These are phyloP conservation scores for Galerucella pusilla DNA, from an alignment of 2,888 invertebrate genomes.

Conservation along the genomic window DNA sequence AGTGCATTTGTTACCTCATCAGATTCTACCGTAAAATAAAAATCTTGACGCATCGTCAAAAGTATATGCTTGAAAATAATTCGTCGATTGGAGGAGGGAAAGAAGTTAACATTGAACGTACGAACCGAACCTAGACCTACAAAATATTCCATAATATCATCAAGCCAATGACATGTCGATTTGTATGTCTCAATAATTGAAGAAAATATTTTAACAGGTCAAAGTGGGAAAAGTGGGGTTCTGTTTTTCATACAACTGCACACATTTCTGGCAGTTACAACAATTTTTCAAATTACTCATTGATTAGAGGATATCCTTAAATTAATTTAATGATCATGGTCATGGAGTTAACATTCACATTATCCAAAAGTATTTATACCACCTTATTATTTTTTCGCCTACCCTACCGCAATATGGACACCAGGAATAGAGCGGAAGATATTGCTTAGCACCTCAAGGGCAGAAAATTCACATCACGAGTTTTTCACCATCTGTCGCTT, in stretches of 20 bases:
- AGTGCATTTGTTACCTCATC: constrained; percentile 37
- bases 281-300: too few relatives aligned
- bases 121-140: constrained; percentile 55
- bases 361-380: too few relatives aligned
- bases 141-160: constrained; percentile 44
- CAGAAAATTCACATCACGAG: too few relatives aligned
- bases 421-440: too few relatives aligned
- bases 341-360: too few relatives aligned
- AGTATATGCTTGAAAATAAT: constrained; percentile 41
- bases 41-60: constrained; percentile 42
- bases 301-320: too few relatives aligned
- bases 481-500: too few relatives aligned
- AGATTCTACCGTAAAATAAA: constrained; percentile 43
- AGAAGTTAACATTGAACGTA: constrained; percentile 58
- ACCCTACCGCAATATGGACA: too few relatives aligned
- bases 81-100: constrained; percentile 50
- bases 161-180: constrained; percentile 38
- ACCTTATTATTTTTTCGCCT: too few relatives aligned
- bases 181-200: not conserved
- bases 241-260: not conserved
- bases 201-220: constrained; percentile 6
- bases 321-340: too few relatives aligned
- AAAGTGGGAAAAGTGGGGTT: constrained; percentile 12
- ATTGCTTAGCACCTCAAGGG: too few relatives aligned
- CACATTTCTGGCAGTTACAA: not conserved